phyloP scores from a whole-genome alignment of 2,797 vertebrate species.

The Phoebastria nigripes region DNA sequence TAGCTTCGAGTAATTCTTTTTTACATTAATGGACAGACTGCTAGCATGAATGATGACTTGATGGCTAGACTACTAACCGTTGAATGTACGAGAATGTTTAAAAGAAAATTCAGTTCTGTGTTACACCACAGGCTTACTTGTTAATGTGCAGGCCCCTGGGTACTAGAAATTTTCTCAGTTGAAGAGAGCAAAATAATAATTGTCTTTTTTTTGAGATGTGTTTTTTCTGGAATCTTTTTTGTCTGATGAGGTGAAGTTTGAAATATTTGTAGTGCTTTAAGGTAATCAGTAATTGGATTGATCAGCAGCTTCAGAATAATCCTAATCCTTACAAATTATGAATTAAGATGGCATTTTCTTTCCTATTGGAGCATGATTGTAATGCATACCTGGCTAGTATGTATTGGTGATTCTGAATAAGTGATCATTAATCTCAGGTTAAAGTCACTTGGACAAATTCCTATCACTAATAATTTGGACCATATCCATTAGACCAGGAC shows the following conservation, averaged over 20 bases:
- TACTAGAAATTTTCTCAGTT: neutral
- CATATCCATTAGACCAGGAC: neutral
- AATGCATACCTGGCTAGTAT: neutral
- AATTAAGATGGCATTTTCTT: neutral
- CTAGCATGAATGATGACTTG: neutral
- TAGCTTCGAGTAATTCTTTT: neutral
- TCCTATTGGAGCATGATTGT: neutral
- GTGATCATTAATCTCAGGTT: neutral
- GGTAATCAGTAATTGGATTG: neutral
- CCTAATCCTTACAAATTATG: neutral
- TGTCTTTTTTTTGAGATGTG: neutral
- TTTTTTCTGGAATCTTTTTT: neutral
- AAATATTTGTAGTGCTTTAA: neutral
- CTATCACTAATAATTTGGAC: neutral
- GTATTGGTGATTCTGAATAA: neutral
- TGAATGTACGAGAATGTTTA: neutral
- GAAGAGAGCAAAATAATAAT: neutral
- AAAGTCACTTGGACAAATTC: neutral
- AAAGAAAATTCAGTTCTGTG: neutral
- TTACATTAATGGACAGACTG: neutral
- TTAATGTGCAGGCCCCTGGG: neutral
- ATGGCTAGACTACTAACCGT: neutral
- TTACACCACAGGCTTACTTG: neutral
- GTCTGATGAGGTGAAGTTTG: neutral
- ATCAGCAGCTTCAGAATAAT: neutral